A percentile compares a stretch with the other conserved stretches of the same genome.
Conservation (phyloP, 2,888 invertebrate genomes). For the Atrina japonica region DNA sequence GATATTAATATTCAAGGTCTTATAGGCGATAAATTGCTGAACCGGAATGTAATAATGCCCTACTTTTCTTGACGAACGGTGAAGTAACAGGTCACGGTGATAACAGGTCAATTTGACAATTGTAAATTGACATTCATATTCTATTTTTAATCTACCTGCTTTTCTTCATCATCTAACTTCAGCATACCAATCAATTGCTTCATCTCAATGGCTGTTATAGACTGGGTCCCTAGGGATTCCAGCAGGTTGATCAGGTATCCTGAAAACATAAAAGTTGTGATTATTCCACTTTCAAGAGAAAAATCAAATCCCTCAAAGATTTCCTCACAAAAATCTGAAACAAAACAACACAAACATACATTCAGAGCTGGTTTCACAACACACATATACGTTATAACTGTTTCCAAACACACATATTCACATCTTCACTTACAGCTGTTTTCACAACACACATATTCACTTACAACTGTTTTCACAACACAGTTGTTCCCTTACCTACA, state of each 20-base stretch:
- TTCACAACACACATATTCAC: no score
- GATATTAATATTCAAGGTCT: background rate
- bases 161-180: conserved; percentile 77
- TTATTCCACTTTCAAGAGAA: background rate
- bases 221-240: conserved; percentile 84
- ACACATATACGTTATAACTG: no score
- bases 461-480: no score
- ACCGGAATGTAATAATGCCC: no score
- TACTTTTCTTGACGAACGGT: no score
- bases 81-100: no score
- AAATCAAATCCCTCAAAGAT: background rate
- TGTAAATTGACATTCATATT: no score
- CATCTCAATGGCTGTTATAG: conserved; percentile 84
- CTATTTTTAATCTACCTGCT: conserved; percentile 67
- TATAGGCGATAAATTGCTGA: no score
- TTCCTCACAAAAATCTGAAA: background rate
- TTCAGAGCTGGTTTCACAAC: no score
- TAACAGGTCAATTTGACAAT: no score
- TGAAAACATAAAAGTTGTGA: conserved; percentile 52
- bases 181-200: conserved; percentile 83
- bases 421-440: no score
- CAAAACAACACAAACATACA: background rate
- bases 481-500: conserved; percentile 75
- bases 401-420: no score
- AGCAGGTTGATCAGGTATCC: conserved; percentile 83